Evolutionary conservation across 2,888 invertebrate species (phyloP), one percentile per base, ranked within the genome.

Genomic region (Conistra vaccinii): DNA sequence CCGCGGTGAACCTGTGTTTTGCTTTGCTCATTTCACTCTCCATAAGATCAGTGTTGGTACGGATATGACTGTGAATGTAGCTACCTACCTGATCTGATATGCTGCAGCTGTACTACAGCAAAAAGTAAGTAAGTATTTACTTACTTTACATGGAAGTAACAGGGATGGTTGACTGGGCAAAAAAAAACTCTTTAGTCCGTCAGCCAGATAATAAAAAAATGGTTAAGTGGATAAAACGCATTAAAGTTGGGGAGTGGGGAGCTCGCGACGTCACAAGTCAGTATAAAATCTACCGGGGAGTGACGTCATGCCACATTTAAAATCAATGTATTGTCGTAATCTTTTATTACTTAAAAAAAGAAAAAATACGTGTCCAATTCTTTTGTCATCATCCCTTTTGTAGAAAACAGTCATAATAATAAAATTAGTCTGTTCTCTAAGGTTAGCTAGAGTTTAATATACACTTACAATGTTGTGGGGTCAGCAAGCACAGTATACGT

Each of bases 1-100:
- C 89, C 90, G 90, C 89, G 90, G 91, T 85, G 85, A 88, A 87
- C 90, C 90, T 90, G 89, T 90, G 88, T 90, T 88, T 87, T 89
- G 89, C 89, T 89, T 88, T 91, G 90, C 90, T 90, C 91, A 90
- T 87, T 88, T 88, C 87, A 85, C 81, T 87, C 85, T 57, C 68
- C 79, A 84, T 86, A 86, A 85, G 86, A 88, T 81, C 62, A 35
- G 51, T 74, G 72, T 68, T 69, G 23, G 62, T 71, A 48, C 53
- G 45, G n/a, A 62, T 67, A 76, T 72, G 74, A 69, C 61, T 61
- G 45, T 60, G 35, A 61, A 69, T 69, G n/a, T 69, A 29, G 26
- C 7, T 63, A 23, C 10, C 12, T 63, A 23, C 14, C 29, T 67
- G 55, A 72, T 69, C 23, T 39, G 53, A 55, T 61, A 42, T 55